Evolutionary conservation across 2,888 invertebrate species (phyloP).

Genomic region (Arctia plantaginis): DNA sequence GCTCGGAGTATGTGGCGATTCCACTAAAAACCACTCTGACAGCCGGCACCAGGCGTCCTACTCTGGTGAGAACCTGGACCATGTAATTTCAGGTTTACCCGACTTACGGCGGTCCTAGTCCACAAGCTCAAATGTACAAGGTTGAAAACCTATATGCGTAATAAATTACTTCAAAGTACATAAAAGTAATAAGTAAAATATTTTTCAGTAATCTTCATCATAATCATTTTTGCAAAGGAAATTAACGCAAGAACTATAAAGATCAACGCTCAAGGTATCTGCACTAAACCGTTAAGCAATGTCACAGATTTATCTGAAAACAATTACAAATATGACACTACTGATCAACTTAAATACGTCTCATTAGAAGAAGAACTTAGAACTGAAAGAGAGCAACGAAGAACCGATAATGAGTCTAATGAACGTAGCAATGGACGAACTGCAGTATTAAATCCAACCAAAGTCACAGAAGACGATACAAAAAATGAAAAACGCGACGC

Average conservation of each 20-base stretch:
- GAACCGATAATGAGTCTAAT: neutral
- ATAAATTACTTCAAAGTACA: neutral
- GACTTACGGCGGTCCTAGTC: too few relatives aligned
- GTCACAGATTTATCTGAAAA: neutral
- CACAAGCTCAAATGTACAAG: neutral
- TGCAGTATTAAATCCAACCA: neutral
- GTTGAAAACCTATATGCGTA: neutral
- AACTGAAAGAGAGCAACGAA: neutral
- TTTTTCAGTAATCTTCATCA: slow-evolving; percentile 7
- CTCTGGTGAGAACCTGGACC: too few relatives aligned
- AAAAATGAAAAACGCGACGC: neutral
- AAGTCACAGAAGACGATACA: neutral
- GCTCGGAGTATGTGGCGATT: too few relatives aligned
- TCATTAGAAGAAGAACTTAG: neutral
- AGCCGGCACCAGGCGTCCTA: too few relatives aligned
- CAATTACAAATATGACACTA: neutral
- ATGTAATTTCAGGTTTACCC: too few relatives aligned
- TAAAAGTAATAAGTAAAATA: neutral
- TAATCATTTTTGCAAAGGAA: neutral
- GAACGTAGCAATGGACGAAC: neutral
- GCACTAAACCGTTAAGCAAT: neutral
- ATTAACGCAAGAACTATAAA: neutral
- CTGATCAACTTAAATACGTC: neutral
- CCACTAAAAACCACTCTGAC: too few relatives aligned
- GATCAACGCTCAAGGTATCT: neutral